Evolutionary conservation across 1,140 invertebrate species (phyloP).

Genomic region (Drosophila carrolli): DNA sequence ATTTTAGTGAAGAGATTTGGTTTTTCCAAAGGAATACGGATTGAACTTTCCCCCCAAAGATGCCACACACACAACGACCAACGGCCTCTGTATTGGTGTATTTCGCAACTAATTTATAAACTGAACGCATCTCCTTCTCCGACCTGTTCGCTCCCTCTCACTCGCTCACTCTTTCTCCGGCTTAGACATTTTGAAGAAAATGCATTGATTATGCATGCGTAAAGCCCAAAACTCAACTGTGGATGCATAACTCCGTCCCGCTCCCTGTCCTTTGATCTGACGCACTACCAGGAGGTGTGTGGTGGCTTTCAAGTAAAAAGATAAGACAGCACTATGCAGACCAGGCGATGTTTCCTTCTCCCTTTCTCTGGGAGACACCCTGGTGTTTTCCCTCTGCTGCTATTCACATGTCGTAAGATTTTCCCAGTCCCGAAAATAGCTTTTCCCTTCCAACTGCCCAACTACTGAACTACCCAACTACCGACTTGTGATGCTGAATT

Average conservation of each 20-base stretch:
- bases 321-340: constrained; percentile 72
- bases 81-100: constrained; percentile 9
- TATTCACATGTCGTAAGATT: constrained; percentile 57
- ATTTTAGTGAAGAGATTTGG: constrained; percentile 3
- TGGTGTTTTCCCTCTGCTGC: background rate
- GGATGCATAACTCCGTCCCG: constrained; percentile 19
- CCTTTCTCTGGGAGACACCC: constrained; percentile 2
- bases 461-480: constrained; percentile 7
- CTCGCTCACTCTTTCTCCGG: constrained; percentile 6
- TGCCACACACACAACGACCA: constrained; percentile 13
- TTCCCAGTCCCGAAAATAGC: constrained; percentile 39
- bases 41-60: constrained; percentile 12
- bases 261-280: constrained; percentile 16
- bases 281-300: constrained; percentile 22
- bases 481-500: constrained; percentile 50
- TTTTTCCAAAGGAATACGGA: constrained; percentile 4
- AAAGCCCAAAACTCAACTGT: constrained; percentile 67
- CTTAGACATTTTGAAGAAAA: constrained; percentile 50
- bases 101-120: constrained; percentile 73
- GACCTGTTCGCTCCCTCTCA: background rate
- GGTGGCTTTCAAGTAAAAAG: constrained; percentile 71
- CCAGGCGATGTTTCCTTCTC: constrained; percentile 9
- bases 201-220: constrained; percentile 82
- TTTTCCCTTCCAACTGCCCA: background rate
- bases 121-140: constrained; percentile 18